Evolutionary conservation across 1,140 invertebrate species (phyloP).

Genomic region (Subanguina moxae): DNA sequence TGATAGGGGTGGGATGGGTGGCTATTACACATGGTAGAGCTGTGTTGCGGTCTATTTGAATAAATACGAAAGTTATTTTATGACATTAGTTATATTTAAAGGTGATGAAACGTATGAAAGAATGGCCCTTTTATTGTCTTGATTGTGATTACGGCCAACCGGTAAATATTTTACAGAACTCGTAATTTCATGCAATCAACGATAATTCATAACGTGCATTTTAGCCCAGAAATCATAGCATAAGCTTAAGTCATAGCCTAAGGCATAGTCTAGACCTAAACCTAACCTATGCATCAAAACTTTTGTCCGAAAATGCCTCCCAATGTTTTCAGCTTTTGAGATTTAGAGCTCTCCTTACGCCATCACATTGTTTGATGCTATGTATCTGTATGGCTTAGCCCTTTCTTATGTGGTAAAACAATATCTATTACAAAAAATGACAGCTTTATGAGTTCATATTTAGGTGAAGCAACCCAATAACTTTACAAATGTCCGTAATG

Average conservation of each 20-base stretch:
- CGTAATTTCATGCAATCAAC: too few species aligned
- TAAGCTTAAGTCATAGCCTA: not conserved
- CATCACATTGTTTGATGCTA: not conserved
- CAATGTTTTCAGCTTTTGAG: too few species aligned
- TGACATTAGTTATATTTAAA: too few species aligned
- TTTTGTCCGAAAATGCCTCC: too few species aligned
- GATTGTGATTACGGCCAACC: not conserved
- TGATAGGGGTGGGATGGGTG: too few species aligned
- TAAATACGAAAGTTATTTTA: too few species aligned
- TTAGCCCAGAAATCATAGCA: not conserved
- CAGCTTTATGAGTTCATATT: too few species aligned
- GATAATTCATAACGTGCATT: too few species aligned
- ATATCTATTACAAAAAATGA: too few species aligned
- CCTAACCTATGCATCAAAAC: not conserved
- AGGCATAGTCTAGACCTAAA: not conserved
- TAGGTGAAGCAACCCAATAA: not conserved
- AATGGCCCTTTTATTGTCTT: constrained; percentile 9
- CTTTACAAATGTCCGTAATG: not conserved
- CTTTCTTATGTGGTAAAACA: not conserved
- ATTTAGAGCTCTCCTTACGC: not conserved
- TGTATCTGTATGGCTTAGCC: not conserved
- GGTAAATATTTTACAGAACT: not conserved
- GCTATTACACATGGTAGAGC: too few species aligned
- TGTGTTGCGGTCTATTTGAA: too few species aligned
- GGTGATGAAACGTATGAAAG: not conserved